phyloP scores from a whole-genome alignment of 2,113 vertebrate species.

The Fukomys damarensis region DNA sequence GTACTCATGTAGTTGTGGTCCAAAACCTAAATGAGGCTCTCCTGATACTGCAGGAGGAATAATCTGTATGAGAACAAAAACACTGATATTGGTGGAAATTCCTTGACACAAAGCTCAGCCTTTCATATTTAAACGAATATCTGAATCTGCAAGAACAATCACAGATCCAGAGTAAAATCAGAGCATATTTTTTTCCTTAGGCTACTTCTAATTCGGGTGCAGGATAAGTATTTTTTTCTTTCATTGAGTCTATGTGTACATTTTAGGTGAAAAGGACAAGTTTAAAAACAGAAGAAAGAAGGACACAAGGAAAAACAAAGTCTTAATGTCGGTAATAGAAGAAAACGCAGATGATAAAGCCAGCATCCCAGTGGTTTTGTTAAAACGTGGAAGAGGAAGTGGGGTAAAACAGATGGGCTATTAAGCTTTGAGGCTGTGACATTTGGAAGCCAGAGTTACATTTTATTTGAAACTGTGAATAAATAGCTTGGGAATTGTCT shows the following conservation, averaged over 20 bases:
- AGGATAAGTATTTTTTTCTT: too few relatives aligned
- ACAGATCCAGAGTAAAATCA: not conserved
- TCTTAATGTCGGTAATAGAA: not conserved
- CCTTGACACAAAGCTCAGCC: not conserved
- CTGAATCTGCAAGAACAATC: not conserved
- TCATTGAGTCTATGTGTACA: too few relatives aligned
- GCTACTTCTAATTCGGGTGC: not conserved
- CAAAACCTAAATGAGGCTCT: not conserved
- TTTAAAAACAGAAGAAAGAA: not conserved
- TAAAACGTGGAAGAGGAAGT: not conserved
- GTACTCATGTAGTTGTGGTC: slow-evolving; percentile 37
- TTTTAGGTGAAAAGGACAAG: too few relatives aligned
- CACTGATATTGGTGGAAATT: not conserved
- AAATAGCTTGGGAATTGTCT: slow-evolving; percentile 43
- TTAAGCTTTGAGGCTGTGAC: slow-evolving; percentile 31
- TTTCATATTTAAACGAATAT: slow-evolving; percentile 17
- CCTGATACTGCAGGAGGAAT: not conserved
- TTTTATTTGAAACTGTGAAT: slow-evolving; percentile 62
- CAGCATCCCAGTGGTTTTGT: not conserved
- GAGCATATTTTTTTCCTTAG: not conserved
- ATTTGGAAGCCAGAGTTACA: slow-evolving; percentile 30
- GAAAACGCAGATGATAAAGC: not conserved
- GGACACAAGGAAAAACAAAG: not conserved
- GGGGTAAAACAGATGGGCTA: not conserved
- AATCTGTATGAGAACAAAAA: slow-evolving; percentile 59